Evolutionary conservation across 1,140 invertebrate genomes (phyloP).

Genomic region (Pissodes strobi): DNA sequence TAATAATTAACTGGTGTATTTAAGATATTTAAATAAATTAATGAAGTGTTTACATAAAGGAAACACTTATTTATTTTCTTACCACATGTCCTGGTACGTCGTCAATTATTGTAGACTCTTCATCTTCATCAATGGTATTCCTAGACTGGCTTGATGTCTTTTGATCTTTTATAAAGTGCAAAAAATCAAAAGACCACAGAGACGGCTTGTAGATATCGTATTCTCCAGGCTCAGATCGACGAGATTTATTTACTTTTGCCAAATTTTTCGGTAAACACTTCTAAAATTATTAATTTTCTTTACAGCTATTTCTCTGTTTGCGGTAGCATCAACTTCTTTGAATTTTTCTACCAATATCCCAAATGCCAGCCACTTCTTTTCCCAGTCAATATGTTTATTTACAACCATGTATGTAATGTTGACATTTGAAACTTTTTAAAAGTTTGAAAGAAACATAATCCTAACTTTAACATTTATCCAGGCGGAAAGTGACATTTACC

Average conservation of each 20-base stretch:
- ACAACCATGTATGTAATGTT: too few species aligned
- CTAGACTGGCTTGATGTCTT: too few species aligned
- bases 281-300: constrained; percentile 49
- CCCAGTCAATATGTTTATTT: constrained; percentile 46
- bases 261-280: constrained; percentile 20
- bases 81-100: not conserved
- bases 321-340: constrained; percentile 39
- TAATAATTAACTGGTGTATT: constrained; percentile 6
- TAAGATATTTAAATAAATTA: not conserved
- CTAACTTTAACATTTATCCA: too few species aligned
- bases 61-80: constrained; percentile 1
- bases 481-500: too few species aligned
- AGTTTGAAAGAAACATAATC: too few species aligned
- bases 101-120: not conserved
- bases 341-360: constrained; percentile 42
- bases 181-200: constrained; percentile 12
- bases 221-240: constrained; percentile 5
- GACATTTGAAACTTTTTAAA: too few species aligned
- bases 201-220: not conserved
- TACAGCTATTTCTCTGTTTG: too few species aligned
- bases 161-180: too few species aligned
- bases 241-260: constrained; percentile 12
- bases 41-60: not conserved
- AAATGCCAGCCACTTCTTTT: constrained; percentile 43
- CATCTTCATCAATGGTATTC: constrained; percentile 11